phyloP scores from a whole-genome alignment of 2,888 invertebrate species.

The Heteromurus nitidus region DNA sequence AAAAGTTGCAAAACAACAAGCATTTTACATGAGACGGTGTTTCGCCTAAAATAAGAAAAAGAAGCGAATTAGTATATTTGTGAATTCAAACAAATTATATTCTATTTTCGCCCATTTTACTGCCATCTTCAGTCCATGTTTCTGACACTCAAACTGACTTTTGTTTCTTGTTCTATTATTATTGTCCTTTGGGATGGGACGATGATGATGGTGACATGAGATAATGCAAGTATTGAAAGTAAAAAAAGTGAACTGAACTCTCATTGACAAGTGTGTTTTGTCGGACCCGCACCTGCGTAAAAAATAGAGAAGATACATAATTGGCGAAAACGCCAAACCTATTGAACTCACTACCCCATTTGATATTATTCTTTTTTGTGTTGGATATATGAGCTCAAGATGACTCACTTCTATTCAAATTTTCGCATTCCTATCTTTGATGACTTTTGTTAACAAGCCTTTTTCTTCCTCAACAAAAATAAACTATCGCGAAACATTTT shows the following conservation, averaged over 20 bases:
- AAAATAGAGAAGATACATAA: no score
- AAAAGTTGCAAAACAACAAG: no score
- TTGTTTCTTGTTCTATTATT: background rate
- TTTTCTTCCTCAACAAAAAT: slow-evolving; percentile 12
- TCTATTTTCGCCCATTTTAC: background rate
- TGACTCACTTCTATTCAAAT: slow-evolving; percentile 9
- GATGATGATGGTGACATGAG: background rate
- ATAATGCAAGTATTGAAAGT: slow-evolving; percentile 18
- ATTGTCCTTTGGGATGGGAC: no score
- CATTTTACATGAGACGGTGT: no score
- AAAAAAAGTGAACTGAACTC: slow-evolving; percentile 13
- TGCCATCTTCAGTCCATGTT: slow-evolving; percentile 30
- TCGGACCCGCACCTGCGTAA: background rate
- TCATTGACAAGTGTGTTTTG: slow-evolving; percentile 18
- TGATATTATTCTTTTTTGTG: no score
- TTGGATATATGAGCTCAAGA: no score
- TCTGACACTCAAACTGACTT: slow-evolving; percentile 35
- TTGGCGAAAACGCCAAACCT: no score
- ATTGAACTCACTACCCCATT: no score
- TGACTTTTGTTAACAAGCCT: slow-evolving; percentile 7
- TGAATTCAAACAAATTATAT: slow-evolving; percentile 8
- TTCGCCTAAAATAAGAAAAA: no score
- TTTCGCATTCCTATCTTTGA: background rate
- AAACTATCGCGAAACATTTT: no score
- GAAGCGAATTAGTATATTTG: no score